Percentiles rank a stretch among this genome's conserved stretches.
Conservation (phyloP, 2,797 vertebrate genomes). For the Saxicola maurus region DNA sequence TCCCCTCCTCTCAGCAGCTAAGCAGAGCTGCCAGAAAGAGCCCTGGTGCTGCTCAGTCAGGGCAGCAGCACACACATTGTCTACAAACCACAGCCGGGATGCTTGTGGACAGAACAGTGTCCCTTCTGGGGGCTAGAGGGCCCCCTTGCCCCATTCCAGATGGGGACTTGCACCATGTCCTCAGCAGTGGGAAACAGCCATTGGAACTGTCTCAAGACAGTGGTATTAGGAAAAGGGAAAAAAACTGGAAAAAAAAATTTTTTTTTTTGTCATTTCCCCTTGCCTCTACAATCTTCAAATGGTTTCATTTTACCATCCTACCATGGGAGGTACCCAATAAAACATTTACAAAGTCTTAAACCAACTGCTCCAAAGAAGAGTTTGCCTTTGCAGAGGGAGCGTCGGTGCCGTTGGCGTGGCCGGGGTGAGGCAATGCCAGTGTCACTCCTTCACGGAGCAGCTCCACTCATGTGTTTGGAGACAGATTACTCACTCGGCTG, state of each 20-base stretch:
- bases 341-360: background rate
- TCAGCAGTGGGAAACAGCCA: background rate
- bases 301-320: background rate
- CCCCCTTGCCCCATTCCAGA: background rate
- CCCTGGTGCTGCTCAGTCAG: background rate
- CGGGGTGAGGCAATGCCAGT: background rate
- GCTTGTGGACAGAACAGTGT: background rate
- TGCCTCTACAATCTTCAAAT: background rate
- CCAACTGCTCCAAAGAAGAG: background rate
- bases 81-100: background rate
- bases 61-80: background rate
- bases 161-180: background rate
- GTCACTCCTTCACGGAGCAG: accelerated
- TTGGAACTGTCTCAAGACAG: accelerated
- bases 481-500: background rate
- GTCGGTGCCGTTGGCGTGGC: accelerated
- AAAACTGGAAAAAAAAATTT: background rate
- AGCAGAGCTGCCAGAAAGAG: background rate
- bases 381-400: background rate
- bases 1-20: background rate
- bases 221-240: background rate
- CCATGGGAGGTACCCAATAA: background rate
- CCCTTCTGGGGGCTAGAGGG: background rate
- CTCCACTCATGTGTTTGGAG: accelerated
- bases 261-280: background rate